Base-by-base conservation (phyloP, 1,140 invertebrate genomes). In the Euwallacea similis region DNA sequence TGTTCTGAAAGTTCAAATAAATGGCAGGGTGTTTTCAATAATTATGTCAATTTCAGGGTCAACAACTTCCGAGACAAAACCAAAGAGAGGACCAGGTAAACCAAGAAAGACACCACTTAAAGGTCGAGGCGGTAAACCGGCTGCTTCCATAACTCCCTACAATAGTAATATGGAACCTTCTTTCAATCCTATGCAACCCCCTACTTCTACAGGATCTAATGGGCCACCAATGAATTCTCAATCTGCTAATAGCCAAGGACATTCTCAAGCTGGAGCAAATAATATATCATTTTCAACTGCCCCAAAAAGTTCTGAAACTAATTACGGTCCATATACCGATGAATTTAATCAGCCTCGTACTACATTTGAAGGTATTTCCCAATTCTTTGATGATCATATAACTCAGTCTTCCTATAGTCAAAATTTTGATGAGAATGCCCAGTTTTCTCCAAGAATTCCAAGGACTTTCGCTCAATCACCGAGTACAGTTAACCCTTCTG, bases 121-220 rank as follows among this genome's bases (percentile, higher is more conserved):
- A 66, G 76, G 74, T 7, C 74, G 71, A 63, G 78, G 77, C 15
- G 76, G 76, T 46, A 90, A 90, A 76, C 88, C 89, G 6, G 88
- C 89, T 3, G 89, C 89, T 11, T 89, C 88, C 33, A 86, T 90
- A 43, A 87, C 86, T 44, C 88, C 88, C 2, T 89, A 89, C 62
- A 78, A 70, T 58, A 76, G 60, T 10, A 68, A 65, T 15, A 47
- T 71, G 8, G 72, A 74, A 10, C 10, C 63, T n/a, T 10, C 15
- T 59, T 44, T 56, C 21, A 50, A n/a, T 43, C 41, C 53, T 42
- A 54, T 65, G 56, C 56, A 66, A 9, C 58, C 69, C 33, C 59
- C 65, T 21, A 13, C 46, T 13, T 47, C 15, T n/a, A 44, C 15
- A 11, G 46, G n/a, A 41, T 55, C 59, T 41, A 65, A 21, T n/a